Percentiles rank a stretch among this genome's conserved stretches.
Evolutionary conservation across 2,797 vertebrate genomes (phyloP).

Genomic region (Megaceryle alcyon): DNA sequence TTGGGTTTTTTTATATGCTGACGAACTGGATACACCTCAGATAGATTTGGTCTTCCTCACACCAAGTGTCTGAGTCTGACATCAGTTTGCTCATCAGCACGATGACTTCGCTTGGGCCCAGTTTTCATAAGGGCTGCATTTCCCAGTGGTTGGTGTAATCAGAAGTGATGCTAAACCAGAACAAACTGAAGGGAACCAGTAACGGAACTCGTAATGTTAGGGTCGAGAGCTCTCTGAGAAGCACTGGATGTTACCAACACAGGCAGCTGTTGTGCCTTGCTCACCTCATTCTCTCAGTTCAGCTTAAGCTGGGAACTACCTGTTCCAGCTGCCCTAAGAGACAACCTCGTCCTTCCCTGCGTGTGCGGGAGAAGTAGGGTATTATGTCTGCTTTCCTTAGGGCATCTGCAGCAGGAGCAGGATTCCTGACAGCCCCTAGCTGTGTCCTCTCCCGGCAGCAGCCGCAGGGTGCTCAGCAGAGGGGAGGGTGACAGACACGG

Average conservation of each 20-base stretch:
- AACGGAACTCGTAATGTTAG: background rate
- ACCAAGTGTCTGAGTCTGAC: background rate
- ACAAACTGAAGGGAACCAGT: background rate
- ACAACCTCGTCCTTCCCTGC: background rate
- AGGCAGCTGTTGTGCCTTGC: background rate
- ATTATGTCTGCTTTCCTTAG: background rate
- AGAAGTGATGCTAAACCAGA: background rate
- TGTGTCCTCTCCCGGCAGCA: background rate
- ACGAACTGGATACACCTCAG: background rate
- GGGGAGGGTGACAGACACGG: background rate
- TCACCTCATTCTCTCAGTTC: background rate
- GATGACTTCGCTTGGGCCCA: background rate
- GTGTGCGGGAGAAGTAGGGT: accelerated
- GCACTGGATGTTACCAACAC: background rate
- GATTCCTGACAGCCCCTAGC: accelerated
- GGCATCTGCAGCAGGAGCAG: background rate
- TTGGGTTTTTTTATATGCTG: background rate
- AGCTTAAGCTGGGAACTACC: background rate
- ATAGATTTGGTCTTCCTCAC: background rate
- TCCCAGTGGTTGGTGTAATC: background rate
- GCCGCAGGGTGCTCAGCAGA: too few relatives aligned
- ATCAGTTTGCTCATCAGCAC: background rate
- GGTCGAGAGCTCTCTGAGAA: background rate
- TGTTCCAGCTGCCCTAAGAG: background rate
- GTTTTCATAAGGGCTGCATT: background rate